Evolutionary conservation across 2,888 invertebrate genomes (phyloP).

Genomic region (Thalpophila matura): DNA sequence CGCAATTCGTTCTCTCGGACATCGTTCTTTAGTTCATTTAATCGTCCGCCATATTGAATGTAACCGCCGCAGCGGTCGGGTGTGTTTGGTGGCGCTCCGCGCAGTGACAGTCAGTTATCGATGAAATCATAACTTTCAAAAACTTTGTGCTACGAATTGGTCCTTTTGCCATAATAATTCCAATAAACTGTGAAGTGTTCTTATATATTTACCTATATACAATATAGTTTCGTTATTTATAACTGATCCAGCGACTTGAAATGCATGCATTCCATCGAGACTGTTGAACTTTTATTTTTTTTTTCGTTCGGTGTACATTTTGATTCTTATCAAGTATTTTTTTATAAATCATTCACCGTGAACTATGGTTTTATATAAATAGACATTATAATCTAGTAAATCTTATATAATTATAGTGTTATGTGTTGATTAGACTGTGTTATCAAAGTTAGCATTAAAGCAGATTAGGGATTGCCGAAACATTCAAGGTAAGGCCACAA

Average conservation of each 20-base stretch:
- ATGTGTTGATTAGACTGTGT: slow-evolving; percentile 74
- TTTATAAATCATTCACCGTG: slow-evolving; percentile 69
- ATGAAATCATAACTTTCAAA: slow-evolving; percentile 80
- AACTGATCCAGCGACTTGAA: slow-evolving; percentile 79
- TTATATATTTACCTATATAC: slow-evolving; percentile 44
- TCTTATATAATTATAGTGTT: slow-evolving; percentile 66
- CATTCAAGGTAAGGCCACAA: slow-evolving; percentile 81
- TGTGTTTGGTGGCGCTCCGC: slow-evolving; percentile 74
- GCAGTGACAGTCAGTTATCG: slow-evolving; percentile 84
- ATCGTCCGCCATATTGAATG: slow-evolving; percentile 84
- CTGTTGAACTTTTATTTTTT: slow-evolving; percentile 86
- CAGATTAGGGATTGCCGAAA: slow-evolving; percentile 84
- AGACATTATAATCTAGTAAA: slow-evolving; percentile 54
- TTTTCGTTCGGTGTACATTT: slow-evolving; percentile 84
- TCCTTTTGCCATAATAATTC: slow-evolving; percentile 57
- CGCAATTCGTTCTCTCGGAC: slow-evolving; percentile 59
- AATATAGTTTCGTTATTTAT: slow-evolving; percentile 57
- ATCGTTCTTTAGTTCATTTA: slow-evolving; percentile 60
- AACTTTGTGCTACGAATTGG: slow-evolving; percentile 73
- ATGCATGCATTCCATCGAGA: slow-evolving; percentile 89
- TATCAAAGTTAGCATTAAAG: slow-evolving; percentile 75
- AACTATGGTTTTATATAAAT: slow-evolving; percentile 68
- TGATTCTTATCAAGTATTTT: slow-evolving; percentile 82
- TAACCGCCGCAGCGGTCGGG: slow-evolving; percentile 71
- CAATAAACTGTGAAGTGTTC: slow-evolving; percentile 75